Percentiles rank a stretch among this genome's conserved stretches.
Evolutionary conservation across 2,888 invertebrate species (phyloP).

Genomic region (Drosophila cognata): DNA sequence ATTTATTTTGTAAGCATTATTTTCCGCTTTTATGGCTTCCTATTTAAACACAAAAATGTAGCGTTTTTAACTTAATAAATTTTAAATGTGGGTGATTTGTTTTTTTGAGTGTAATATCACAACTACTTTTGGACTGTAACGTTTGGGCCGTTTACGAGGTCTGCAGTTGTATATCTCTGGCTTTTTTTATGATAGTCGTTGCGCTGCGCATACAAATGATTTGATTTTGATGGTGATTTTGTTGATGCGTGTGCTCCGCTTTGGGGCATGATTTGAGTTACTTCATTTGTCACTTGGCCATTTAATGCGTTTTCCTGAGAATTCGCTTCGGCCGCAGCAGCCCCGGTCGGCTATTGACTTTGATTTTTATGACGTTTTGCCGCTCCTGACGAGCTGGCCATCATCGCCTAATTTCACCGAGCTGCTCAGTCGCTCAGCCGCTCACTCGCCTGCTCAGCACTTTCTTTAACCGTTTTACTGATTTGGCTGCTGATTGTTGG

Average conservation of each 20-base stretch:
- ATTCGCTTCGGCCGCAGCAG: slow-evolving; percentile 50
- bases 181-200: slow-evolving; percentile 77
- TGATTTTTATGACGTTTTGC: slow-evolving; percentile 68
- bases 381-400: slow-evolving; percentile 40
- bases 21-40: background rate
- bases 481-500: slow-evolving; percentile 46
- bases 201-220: slow-evolving; percentile 83
- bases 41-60: background rate
- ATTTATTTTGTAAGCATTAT: background rate
- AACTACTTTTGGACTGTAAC: slow-evolving; percentile 14
- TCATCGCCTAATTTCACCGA: slow-evolving; percentile 70
- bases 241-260: slow-evolving; percentile 71
- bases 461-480: slow-evolving; percentile 63
- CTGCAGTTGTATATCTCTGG: slow-evolving; percentile 62
- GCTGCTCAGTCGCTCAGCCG: slow-evolving; percentile 13
- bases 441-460: slow-evolving; percentile 51
- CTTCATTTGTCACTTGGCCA: slow-evolving; percentile 79
- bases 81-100: background rate
- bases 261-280: slow-evolving; percentile 72
- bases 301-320: slow-evolving; percentile 80
- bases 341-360: slow-evolving; percentile 74
- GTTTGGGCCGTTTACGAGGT: slow-evolving; percentile 78
- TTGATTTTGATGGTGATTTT: slow-evolving; percentile 75
- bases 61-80: background rate
- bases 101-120: slow-evolving; percentile 1